These are phyloP conservation scores for Melieria crassipennis DNA, from an alignment of 2,888 invertebrate genomes.

Conservation along the genomic window DNA sequence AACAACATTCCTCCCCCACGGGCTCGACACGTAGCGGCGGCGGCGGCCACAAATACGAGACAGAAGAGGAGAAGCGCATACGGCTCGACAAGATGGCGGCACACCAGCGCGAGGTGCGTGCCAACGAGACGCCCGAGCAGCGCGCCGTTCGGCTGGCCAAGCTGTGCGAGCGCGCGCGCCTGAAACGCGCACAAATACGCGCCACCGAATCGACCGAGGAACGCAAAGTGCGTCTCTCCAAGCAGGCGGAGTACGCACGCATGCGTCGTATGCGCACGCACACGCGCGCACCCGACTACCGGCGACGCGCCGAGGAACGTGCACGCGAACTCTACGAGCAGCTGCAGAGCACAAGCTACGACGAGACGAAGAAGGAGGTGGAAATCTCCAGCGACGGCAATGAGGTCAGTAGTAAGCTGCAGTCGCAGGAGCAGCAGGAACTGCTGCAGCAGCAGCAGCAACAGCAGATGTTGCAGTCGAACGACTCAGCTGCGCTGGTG, in stretches of 20 bases:
- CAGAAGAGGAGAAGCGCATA: slow-evolving; percentile 62
- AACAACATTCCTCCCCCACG: slow-evolving; percentile 55
- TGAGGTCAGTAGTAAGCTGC: slow-evolving; percentile 45
- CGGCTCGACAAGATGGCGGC: slow-evolving; percentile 65
- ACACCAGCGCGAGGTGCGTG: slow-evolving; percentile 62
- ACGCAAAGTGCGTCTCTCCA: slow-evolving; percentile 60
- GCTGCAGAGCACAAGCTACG: slow-evolving; percentile 45
- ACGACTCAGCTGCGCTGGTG: slow-evolving; percentile 30
- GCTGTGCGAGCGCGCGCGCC: slow-evolving; percentile 62
- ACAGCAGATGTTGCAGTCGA: slow-evolving; percentile 41
- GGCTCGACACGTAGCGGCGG: slow-evolving; percentile 51
- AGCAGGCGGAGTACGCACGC: slow-evolving; percentile 64
- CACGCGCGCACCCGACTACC: slow-evolving; percentile 51
- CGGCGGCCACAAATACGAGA: slow-evolving; percentile 63
- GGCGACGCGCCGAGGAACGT: slow-evolving; percentile 50
- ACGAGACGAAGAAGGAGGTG: slow-evolving; percentile 37
- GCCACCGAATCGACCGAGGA: slow-evolving; percentile 61
- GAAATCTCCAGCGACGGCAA: slow-evolving; percentile 32
- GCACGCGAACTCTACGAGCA: slow-evolving; percentile 58
- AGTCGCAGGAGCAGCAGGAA: slow-evolving; percentile 37
- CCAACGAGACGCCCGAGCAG: slow-evolving; percentile 64
- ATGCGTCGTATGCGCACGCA: slow-evolving; percentile 62
- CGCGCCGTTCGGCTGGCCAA: slow-evolving; percentile 60
- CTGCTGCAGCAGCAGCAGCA: slow-evolving; percentile 41
- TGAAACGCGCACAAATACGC: slow-evolving; percentile 62